Base-by-base conservation (phyloP, 2,113 vertebrate species). In the Triplophysa tibetana region DNA sequence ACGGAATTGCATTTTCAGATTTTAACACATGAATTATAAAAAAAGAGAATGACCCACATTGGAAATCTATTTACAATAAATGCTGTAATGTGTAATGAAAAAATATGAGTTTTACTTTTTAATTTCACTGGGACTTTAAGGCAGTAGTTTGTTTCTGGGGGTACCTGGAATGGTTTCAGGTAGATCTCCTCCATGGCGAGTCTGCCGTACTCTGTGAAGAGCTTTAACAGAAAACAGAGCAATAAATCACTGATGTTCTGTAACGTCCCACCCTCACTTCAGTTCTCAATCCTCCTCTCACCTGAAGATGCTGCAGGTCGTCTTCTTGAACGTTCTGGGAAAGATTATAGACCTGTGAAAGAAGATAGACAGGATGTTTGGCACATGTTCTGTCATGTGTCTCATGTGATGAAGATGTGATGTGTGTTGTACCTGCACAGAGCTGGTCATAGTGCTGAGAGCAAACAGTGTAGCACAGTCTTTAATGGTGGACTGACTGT, bases 321-420 rank as follows among this genome's bases (percentile, higher is more conserved):
- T 98, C 97, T 90, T 99, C 98, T 90, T 99, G 98, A 87, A 99
- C 95, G 88, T 99, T 99, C 90, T 98, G 97, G 77, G 98, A 97
- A 67, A 99, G 93, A 88, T 99, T 99, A 89, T 99, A 99, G 7
- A 99, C 97, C 98, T 99, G 77, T 26, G 79, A 73, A 81, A 4
- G 17, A 65, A 83, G 1, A 61, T 58, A 70, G 21, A 48, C 48
- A 9, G 24, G 21, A 76, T 1, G 38, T 33, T n/a, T 2, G 1
- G 62, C 24, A 70, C 16, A 58, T 3, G 21, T 29, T 52, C 56
- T 14, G 26, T 62, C 26, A 5, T 13, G 48, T 14, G 4, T 4
- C 1, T 10, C 45, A 48, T 33, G 33, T 52, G 14, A 23, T 16
- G 11, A 11, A 0, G 52, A 13, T 1, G 23, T 33, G 5, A 19